Evolutionary conservation across 2,797 vertebrate species (phyloP).

Genomic region (Myoxocephalus aenaeus): DNA sequence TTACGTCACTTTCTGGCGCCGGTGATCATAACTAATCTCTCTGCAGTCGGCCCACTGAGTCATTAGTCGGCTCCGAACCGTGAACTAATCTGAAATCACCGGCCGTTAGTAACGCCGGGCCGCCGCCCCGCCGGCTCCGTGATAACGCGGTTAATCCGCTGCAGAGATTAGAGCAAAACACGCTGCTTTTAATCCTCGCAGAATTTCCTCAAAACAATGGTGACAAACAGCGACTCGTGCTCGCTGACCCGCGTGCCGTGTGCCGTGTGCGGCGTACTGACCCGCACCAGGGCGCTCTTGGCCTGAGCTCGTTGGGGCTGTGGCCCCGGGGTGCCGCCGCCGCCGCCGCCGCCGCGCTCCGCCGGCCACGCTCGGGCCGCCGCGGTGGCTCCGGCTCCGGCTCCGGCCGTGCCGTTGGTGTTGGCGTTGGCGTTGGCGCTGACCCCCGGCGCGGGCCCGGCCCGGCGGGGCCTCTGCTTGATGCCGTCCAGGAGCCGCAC

Average conservation of each 20-base stretch:
- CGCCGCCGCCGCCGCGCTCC: constrained; percentile 78
- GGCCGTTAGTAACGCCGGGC: constrained; percentile 45
- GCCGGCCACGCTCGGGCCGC: constrained; percentile 55
- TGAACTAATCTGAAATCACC: constrained; percentile 51
- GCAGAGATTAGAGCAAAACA: constrained; percentile 73
- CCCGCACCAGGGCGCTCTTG: constrained; percentile 94
- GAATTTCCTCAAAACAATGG: constrained; percentile 57
- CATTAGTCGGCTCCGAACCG: constrained; percentile 43
- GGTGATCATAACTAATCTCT: neutral
- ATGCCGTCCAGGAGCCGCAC: constrained; percentile 98
- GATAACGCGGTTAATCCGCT: constrained; percentile 73
- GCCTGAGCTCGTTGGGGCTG: constrained; percentile 91
- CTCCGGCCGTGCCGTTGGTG: constrained; percentile 78
- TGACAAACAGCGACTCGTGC: constrained; percentile 37
- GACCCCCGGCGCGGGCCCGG: constrained; percentile 68
- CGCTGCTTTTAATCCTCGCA: constrained; percentile 77
- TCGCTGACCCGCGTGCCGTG: constrained; percentile 60
- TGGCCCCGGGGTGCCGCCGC: constrained; percentile 76
- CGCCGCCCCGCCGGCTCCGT: constrained; percentile 62
- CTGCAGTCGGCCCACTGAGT: constrained; percentile 20
- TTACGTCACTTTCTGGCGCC: too few species aligned
- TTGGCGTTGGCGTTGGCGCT: constrained; percentile 74
- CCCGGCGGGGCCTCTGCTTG: constrained; percentile 94
- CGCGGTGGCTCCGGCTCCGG: constrained; percentile 79
- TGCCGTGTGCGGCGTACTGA: constrained; percentile 78